Evolutionary conservation across 2,113 vertebrate species (phyloP).

Genomic region (Sturnira hondurensis): DNA sequence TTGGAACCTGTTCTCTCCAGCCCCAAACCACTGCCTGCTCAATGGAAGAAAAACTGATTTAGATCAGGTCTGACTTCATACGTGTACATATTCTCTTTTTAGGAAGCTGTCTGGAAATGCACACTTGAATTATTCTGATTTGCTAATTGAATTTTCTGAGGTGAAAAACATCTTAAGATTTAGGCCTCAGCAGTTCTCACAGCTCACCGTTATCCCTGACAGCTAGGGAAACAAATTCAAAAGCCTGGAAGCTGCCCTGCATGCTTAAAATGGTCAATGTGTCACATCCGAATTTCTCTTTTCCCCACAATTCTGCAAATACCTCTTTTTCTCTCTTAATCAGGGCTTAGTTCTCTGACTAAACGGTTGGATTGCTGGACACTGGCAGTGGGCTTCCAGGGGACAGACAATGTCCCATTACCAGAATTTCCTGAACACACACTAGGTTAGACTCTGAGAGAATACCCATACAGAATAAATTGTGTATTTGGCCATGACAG

Average conservation of each 20-base stretch:
- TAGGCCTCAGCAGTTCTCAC: not conserved
- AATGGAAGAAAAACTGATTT: not conserved
- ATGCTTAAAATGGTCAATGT: not conserved
- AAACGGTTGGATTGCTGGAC: not conserved
- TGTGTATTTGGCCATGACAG: not conserved
- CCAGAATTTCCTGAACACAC: constrained; percentile 1
- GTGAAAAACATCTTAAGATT: not conserved
- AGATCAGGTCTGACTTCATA: not conserved
- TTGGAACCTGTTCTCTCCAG: not conserved
- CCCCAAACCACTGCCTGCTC: not conserved
- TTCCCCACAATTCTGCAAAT: not conserved
- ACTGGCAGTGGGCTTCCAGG: not conserved
- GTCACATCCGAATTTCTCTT: not conserved
- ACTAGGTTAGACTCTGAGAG: not conserved
- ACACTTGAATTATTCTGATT: constrained; percentile 18
- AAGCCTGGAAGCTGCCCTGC: not conserved
- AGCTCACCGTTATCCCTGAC: not conserved
- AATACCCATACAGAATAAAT: not conserved
- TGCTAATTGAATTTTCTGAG: constrained; percentile 19
- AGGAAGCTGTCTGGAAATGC: not conserved
- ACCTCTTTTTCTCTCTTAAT: not conserved
- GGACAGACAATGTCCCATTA: not conserved
- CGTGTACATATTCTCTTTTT: not conserved
- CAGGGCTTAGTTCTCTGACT: not conserved
- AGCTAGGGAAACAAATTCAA: not conserved